These are phyloP conservation scores for Corydoras sp. DNA, from an alignment of 2,113 vertebrate species.

Conservation along the genomic window DNA sequence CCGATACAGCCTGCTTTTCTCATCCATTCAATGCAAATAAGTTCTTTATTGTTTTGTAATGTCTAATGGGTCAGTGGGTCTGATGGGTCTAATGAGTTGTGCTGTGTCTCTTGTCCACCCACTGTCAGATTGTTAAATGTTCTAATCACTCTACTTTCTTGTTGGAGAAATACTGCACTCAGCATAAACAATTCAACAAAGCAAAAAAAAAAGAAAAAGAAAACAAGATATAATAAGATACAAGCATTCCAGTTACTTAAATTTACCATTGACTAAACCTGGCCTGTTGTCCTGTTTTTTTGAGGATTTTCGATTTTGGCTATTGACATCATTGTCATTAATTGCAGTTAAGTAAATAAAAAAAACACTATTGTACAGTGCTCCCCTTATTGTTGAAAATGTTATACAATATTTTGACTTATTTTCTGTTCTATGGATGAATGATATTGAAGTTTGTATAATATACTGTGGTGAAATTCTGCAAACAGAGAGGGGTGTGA, in stretches of 20 bases:
- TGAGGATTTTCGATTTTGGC: no score
- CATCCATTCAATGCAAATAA: slow-evolving; percentile 40
- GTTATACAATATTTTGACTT: slow-evolving; percentile 13
- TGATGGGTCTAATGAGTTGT: slow-evolving; percentile 7
- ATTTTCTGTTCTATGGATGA: slow-evolving; percentile 9
- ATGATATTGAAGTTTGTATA: slow-evolving; percentile 8
- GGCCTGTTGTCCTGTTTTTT: no score
- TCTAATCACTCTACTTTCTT: not conserved
- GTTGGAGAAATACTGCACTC: no score
- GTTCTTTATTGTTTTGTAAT: slow-evolving; percentile 49
- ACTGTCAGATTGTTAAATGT: slow-evolving; percentile 2
- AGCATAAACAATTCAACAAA: no score
- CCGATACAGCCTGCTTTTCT: slow-evolving; percentile 30
- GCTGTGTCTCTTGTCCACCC: not conserved
- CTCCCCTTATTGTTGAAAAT: no score
- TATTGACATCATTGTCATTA: no score
- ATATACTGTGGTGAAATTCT: slow-evolving; percentile 5
- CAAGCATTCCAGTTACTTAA: no score
- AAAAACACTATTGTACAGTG: no score
- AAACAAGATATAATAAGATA: no score
- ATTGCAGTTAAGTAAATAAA: no score
- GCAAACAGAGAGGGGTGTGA: slow-evolving; percentile 18
- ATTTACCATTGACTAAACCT: no score
- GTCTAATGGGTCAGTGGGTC: slow-evolving; percentile 21
- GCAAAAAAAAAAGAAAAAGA: no score